Evolutionary conservation across 2,888 invertebrate species (phyloP), one percentile per base, ranked within the genome.

Genomic region (Dexiosoma caninum): DNA sequence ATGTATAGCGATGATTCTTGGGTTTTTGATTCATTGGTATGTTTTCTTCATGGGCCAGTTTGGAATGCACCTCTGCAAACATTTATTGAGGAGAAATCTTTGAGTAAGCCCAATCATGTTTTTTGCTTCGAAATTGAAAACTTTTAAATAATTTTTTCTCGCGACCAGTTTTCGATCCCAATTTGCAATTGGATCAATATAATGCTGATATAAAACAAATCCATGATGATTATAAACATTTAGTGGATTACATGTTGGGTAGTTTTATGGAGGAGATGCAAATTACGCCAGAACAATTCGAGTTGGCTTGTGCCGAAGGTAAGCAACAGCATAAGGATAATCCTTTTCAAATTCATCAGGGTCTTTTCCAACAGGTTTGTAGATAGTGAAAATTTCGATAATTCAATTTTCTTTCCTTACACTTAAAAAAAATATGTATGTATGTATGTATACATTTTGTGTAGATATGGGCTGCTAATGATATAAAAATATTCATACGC

Each of bases 221-320:
- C 66, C 96, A 96, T 87, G 93, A 95, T 82, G 96, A 97, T 85
- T 98, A 97, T 87, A 96, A 96, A 87, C 95, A 96, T 88, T 91
- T 98, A 57, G 96, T 97, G n/a, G 97, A 97, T 87, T 93, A 95
- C 71, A 94, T 98, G 93, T 91, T 98, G 51, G 95, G 96, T 49
- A 96, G 95, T 72, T 97, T 97, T 87, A 97, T 97, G 95, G 96
- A 97, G 85, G 98, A 98, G 86, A 94, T 97, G 87, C 95, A 95
- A 55, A 96, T 98, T 83, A 93, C 95, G 0, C 94, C 96, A 0
- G 95, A 96, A 83, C 96, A 97, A 88, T 96, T 97, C 87, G 96
- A 96, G 89, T 91, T 93, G 60, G 96, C 96, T 7, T 97, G 96
- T 85, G 90, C 91, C 37, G 90, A 90, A 83, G 89, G 90, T 0